phyloP scores from a whole-genome alignment of 2,797 vertebrate genomes.

The Silurus aristotelis region DNA sequence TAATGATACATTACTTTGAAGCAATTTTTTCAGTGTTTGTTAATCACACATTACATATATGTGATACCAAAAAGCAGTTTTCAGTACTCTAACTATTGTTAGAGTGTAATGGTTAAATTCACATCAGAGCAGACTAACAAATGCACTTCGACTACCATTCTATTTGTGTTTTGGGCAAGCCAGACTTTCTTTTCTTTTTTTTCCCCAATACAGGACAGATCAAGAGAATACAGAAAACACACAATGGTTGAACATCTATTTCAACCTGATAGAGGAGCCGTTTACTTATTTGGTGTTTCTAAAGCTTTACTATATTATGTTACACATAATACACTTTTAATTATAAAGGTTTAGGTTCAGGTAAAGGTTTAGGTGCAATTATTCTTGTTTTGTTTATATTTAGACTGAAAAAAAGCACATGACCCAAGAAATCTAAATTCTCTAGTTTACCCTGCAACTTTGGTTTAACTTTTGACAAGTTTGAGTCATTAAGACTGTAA shows the following conservation, averaged over 20 bases:
- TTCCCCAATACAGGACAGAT: background rate
- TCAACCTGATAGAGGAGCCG: slow-evolving; percentile 38
- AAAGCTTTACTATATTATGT: background rate
- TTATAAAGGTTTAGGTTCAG: no score
- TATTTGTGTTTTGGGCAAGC: background rate
- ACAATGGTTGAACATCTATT: background rate
- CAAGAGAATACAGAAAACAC: background rate
- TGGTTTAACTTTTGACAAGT: no score
- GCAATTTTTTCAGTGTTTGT: no score
- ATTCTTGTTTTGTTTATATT: no score
- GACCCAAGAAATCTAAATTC: no score
- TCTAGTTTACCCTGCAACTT: no score
- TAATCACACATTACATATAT: no score
- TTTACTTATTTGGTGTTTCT: slow-evolving; percentile 16
- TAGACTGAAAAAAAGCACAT: no score
- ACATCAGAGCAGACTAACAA: background rate
- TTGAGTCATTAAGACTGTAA: background rate
- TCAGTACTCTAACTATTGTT: background rate
- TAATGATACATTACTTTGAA: no score
- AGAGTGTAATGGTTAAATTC: background rate
- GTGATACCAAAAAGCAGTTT: no score
- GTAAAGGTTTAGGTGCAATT: no score
- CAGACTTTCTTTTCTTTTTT: background rate
- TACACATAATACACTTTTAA: background rate
- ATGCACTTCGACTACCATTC: background rate